phyloP scores from a whole-genome alignment of 1,140 invertebrate genomes.

The Dendroctonus ponderosae region DNA sequence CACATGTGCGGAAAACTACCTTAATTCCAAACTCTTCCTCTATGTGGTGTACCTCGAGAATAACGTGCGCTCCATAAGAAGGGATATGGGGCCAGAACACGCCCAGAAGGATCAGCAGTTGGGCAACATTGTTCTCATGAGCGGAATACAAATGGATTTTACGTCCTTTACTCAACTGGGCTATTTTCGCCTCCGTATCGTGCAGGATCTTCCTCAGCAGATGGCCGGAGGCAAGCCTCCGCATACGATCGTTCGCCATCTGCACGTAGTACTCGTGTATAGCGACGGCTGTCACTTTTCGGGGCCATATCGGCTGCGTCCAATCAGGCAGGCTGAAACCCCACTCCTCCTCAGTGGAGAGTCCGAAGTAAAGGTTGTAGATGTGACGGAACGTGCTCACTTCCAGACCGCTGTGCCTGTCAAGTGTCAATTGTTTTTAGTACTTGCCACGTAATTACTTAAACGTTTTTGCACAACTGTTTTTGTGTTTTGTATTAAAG shows the following conservation, averaged over 20 bases:
- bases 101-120: conserved; percentile 62
- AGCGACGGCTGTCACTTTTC: conserved; percentile 56
- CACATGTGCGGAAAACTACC: not conserved
- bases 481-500: too few species aligned
- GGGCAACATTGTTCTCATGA: conserved; percentile 71
- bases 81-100: conserved; percentile 67
- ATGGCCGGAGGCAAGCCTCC: conserved; percentile 43
- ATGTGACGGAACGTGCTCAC: conserved; percentile 34
- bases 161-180: conserved; percentile 34
- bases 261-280: conserved; percentile 38
- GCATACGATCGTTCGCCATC: conserved; percentile 33
- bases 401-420: conserved; percentile 34
- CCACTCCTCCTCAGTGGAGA: conserved; percentile 51
- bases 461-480: too few species aligned
- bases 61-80: conserved; percentile 53
- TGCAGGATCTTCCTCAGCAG: conserved; percentile 62
- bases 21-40: conserved; percentile 33
- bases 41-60: conserved; percentile 39
- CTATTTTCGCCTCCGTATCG: conserved; percentile 56
- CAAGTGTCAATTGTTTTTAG: not conserved
- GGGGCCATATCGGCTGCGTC: conserved; percentile 61
- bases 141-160: conserved; percentile 68
- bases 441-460: too few species aligned
- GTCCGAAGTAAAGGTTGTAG: conserved; percentile 39
- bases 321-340: conserved; percentile 61